Evolutionary conservation across 2,888 invertebrate genomes (phyloP), one percentile per base, ranked within the genome.

Genomic region (Pantelozetes paolii): DNA sequence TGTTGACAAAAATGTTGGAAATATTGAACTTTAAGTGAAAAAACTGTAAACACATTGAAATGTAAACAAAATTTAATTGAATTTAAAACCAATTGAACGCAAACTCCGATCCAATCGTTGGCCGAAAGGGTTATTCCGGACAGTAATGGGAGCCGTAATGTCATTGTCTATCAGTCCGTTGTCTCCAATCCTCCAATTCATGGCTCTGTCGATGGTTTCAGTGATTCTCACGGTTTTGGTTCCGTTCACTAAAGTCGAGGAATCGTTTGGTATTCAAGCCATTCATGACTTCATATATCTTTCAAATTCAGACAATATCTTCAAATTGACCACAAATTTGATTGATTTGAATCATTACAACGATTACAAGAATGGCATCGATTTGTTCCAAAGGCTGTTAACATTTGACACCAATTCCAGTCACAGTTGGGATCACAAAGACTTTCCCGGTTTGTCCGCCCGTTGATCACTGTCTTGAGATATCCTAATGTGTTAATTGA

Each of bases 201-300:
- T 45, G 69, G 69, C 69, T 42, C 42, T 69, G 42, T 45, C 69
- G 18, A 32, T 76, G 13, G 75, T 74, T 11, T 78, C 79, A 59
- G 36, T 80, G 79, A 87, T 90, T 79, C 92, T 94, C 83, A 84
- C 96, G 75, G 82, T 93, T 77, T 86, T 91, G 79, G 94, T 95
- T 81, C 98, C 98, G 72, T 97, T 90, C 82, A 97, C 96, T 5
- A 98, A 99, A 89, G 99, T 99, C 71, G 99, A 99, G 84, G 99
- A 99, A 85, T 98, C 97, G 84, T 99, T 99, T 83, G 98, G 97
- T 85, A 85, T 97, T 75, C 99, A 99, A 85, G 98, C 99, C 28
- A 90, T 91, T 83, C 99, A 99, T 84, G 99, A 99, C 84, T 87
- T 99, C 80, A 69, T 69, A 18, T 86, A 85, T 94, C 79, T 86